These are phyloP conservation scores for Clostera curtula DNA, from an alignment of 2,888 invertebrate species.

Conservation along the genomic window DNA sequence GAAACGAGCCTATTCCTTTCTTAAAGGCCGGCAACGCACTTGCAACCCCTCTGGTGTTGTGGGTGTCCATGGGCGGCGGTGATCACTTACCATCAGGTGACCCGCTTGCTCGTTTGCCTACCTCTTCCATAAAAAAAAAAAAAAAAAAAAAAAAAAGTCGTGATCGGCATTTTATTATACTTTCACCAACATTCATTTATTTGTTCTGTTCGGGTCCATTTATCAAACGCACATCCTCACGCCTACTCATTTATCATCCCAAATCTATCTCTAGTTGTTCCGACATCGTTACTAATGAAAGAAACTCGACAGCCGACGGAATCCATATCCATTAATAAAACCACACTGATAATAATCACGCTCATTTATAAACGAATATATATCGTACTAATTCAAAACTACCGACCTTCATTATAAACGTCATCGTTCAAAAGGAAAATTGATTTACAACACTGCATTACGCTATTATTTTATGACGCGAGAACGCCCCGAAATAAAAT, in stretches of 20 bases:
- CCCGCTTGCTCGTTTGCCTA: no score
- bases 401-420: conserved; percentile 65
- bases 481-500: conserved; percentile 73
- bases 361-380: conserved; percentile 39
- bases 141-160: background rate
- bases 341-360: conserved; percentile 44
- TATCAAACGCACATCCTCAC: conserved; percentile 7
- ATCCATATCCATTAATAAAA: conserved; percentile 38
- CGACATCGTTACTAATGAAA: conserved; percentile 12
- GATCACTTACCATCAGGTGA: no score
- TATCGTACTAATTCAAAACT: conserved; percentile 55
- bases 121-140: no score
- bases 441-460: conserved; percentile 71
- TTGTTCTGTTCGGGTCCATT: conserved; percentile 4
- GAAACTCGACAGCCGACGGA: conserved; percentile 22
- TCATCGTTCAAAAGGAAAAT: conserved; percentile 68
- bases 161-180: conserved; percentile 1
- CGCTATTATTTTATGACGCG: conserved; percentile 73
- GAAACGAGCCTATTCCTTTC: no score
- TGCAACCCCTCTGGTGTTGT: no score
- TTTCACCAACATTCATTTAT: background rate
- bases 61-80: no score
- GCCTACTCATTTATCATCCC: conserved; percentile 8
- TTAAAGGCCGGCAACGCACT: no score
- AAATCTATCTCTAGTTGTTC: conserved; percentile 11